Conservation (phyloP, 2,113 vertebrate species). For the Trematocara marginatum region DNA sequence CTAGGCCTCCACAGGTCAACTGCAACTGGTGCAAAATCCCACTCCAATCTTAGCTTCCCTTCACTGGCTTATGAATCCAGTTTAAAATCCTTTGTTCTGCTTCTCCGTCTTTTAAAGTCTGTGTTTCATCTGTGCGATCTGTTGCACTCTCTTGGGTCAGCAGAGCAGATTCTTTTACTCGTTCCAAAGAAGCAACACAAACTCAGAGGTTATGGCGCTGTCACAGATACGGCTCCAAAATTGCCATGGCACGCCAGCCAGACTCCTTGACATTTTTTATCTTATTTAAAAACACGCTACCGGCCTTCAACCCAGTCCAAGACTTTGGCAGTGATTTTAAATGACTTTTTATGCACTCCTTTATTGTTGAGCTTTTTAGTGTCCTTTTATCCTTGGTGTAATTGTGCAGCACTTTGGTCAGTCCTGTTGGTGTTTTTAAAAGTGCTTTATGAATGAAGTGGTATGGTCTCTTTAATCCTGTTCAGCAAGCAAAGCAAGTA, state of each 20-base stretch:
- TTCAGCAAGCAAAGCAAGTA: background rate
- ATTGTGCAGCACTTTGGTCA: background rate
- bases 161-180: background rate
- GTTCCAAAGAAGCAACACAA: background rate
- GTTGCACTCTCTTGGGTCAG: background rate
- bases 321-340: background rate
- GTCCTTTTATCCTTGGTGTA: background rate
- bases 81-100: background rate
- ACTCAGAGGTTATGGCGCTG: background rate
- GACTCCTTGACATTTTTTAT: background rate
- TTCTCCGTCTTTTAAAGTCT: accelerated
- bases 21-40: background rate
- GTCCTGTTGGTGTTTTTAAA: background rate
- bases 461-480: background rate
- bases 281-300: accelerated
- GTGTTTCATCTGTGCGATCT: accelerated
- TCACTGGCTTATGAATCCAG: background rate
- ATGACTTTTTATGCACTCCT: background rate
- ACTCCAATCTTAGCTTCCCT: background rate
- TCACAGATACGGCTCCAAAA: background rate
- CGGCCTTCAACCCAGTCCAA: background rate
- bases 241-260: accelerated
- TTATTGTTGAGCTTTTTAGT: background rate
- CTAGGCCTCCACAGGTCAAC: background rate
- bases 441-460: background rate